Evolutionary conservation across 2,888 invertebrate genomes (phyloP).

Genomic region (Noctua comes): DNA sequence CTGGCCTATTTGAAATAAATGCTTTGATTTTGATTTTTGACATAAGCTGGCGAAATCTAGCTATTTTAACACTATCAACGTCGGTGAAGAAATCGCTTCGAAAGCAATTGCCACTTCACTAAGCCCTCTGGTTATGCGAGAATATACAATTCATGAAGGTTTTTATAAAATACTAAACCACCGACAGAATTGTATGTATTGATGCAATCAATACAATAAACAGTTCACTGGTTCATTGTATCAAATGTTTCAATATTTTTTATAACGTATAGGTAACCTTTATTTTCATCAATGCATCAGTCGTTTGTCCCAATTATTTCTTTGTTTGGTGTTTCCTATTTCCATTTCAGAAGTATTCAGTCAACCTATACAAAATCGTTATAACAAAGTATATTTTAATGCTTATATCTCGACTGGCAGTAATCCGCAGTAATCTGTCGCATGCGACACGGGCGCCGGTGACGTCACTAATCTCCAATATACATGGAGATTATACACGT

Average conservation of each 20-base stretch:
- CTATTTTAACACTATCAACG: not conserved
- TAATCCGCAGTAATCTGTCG: slow-evolving; percentile 50
- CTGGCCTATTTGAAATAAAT: no score
- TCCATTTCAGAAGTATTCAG: not conserved
- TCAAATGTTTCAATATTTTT: not conserved
- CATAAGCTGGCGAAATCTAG: not conserved
- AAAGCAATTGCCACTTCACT: not conserved
- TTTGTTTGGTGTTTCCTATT: not conserved
- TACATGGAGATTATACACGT: slow-evolving; percentile 66
- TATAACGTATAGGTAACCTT: not conserved
- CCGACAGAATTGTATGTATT: not conserved
- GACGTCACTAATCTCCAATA: slow-evolving; percentile 61
- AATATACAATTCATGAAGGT: not conserved
- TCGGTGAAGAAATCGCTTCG: not conserved
- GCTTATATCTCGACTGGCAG: slow-evolving; percentile 25
- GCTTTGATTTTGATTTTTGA: no score
- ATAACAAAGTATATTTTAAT: slow-evolving; percentile 22
- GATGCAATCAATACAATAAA: not conserved
- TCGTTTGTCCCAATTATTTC: not conserved
- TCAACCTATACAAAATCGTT: slow-evolving; percentile 10
- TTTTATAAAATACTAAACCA: not conserved
- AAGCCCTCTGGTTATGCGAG: not conserved
- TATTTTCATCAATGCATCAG: not conserved
- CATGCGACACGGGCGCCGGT: slow-evolving; percentile 42
- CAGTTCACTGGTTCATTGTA: not conserved